Conservation (phyloP, 2,888 invertebrate species). For the Diloba caeruleocephala region DNA sequence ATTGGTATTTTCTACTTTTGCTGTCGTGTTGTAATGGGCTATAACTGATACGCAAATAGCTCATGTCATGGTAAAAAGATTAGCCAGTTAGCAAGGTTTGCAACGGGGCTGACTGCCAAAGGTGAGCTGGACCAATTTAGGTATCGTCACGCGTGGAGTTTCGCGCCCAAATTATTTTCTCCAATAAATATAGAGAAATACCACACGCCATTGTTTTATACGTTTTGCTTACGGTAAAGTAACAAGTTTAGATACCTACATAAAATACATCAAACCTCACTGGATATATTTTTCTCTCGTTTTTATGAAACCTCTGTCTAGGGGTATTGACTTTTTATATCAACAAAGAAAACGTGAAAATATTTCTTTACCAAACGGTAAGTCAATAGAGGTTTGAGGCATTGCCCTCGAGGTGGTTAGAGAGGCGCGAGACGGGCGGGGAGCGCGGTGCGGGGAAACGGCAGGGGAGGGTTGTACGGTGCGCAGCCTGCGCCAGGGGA, state of each 20-base stretch:
- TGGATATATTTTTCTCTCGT: conserved; percentile 23
- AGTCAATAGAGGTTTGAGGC: conserved; percentile 88
- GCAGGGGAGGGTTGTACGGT: conserved; percentile 49
- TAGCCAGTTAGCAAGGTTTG: too few species aligned
- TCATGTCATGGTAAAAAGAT: too few species aligned
- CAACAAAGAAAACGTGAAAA: conserved; percentile 82
- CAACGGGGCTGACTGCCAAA: too few species aligned
- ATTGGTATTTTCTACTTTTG: too few species aligned
- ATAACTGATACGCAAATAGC: too few species aligned
- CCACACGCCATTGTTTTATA: background rate
- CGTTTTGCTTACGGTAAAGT: conserved; percentile 9
- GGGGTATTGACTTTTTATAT: conserved; percentile 75
- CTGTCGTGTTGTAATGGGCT: too few species aligned
- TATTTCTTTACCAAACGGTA: conserved; percentile 80
- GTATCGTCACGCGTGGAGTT: too few species aligned
- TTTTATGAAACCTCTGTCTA: conserved; percentile 31
- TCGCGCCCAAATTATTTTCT: too few species aligned
- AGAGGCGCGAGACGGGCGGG: conserved; percentile 57
- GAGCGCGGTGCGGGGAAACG: conserved; percentile 43
- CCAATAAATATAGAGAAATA: too few species aligned
- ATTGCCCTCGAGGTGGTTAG: conserved; percentile 82
- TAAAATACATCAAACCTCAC: conserved; percentile 27
- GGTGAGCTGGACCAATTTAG: too few species aligned
- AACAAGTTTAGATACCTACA: conserved; percentile 32
- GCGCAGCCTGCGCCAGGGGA: conserved; percentile 79